Conservation (phyloP, 1,140 invertebrate genomes). For the Nymphalis io region DNA sequence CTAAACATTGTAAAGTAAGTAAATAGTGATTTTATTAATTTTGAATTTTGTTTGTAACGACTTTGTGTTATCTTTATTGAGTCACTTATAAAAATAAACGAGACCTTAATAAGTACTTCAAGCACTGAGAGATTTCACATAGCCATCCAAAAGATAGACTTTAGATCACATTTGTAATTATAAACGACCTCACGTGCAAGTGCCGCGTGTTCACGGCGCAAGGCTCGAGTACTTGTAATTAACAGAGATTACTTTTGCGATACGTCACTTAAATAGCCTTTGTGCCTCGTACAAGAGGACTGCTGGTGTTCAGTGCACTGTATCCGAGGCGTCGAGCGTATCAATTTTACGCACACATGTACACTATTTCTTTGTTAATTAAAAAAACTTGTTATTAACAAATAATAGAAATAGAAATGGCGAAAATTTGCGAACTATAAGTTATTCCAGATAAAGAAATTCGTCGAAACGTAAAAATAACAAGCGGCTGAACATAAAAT, state of each 20-base stretch:
- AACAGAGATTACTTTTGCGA: background rate
- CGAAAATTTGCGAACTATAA: background rate
- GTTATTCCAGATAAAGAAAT: slow-evolving; percentile 4
- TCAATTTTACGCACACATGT: too few relatives aligned
- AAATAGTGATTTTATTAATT: too few relatives aligned
- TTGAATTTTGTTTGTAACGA: too few relatives aligned
- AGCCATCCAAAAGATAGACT: background rate
- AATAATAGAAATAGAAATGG: background rate
- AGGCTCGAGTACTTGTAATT: background rate
- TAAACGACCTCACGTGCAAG: background rate
- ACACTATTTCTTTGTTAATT: too few relatives aligned
- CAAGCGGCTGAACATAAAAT: slow-evolving; percentile 6
- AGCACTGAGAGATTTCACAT: background rate
- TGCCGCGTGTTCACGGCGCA: background rate
- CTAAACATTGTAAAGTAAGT: background rate
- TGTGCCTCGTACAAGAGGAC: too few relatives aligned
- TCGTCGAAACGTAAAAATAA: slow-evolving; percentile 4
- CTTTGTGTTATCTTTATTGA: too few relatives aligned
- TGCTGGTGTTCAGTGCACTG: too few relatives aligned
- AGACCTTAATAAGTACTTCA: too few relatives aligned
- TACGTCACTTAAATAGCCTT: slow-evolving; percentile 3
- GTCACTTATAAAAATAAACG: too few relatives aligned
- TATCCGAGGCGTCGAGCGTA: too few relatives aligned
- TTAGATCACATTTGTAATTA: slow-evolving; percentile 1
- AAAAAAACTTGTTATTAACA: background rate